A percentile compares a stretch with the other conserved stretches of the same genome.
These are phyloP conservation scores for Drosophila repletoides DNA, from an alignment of 1,140 invertebrate species.

Conservation along the genomic window DNA sequence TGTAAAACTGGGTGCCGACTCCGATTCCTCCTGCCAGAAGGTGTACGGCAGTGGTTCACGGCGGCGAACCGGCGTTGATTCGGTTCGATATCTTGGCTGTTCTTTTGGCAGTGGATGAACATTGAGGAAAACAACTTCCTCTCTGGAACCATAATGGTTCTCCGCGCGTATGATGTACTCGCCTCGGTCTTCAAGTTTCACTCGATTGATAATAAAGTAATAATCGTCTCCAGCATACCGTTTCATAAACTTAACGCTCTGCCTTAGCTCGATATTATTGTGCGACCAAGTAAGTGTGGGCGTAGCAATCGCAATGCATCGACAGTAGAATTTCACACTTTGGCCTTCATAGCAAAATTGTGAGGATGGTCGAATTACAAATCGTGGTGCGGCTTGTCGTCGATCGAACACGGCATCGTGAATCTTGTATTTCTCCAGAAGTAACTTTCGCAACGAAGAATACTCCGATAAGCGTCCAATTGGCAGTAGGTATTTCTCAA, in stretches of 20 bases:
- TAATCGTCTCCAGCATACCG: slow-evolving; percentile 97
- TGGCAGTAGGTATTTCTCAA: slow-evolving; percentile 95
- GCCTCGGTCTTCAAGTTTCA: slow-evolving; percentile 96
- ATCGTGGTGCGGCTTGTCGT: slow-evolving; percentile 97
- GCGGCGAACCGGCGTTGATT: slow-evolving; percentile 87
- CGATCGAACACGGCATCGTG: slow-evolving; percentile 98
- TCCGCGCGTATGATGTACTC: slow-evolving; percentile 98
- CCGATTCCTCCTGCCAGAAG: slow-evolving; percentile 94
- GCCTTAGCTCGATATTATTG: slow-evolving; percentile 95
- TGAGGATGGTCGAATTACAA: slow-evolving; percentile 97
- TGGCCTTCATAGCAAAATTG: slow-evolving; percentile 98
- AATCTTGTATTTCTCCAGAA: slow-evolving; percentile 98
- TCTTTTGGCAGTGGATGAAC: slow-evolving; percentile 95
- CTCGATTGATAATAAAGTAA: slow-evolving; percentile 98
- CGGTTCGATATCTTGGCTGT: slow-evolving; percentile 89
- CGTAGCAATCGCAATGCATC: slow-evolving; percentile 96
- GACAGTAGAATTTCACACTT: slow-evolving; percentile 98
- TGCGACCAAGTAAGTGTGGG: slow-evolving; percentile 98
- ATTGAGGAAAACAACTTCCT: slow-evolving; percentile 98
- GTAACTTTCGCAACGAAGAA: slow-evolving; percentile 96
- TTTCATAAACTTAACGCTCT: slow-evolving; percentile 99
- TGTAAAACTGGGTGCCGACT: slow-evolving; percentile 96
- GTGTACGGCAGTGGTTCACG: slow-evolving; percentile 89
- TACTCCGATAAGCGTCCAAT: slow-evolving; percentile 98
- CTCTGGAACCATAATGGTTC: slow-evolving; percentile 98